Evolutionary conservation across 1,140 invertebrate genomes (phyloP).

Genomic region (Artemia franciscana): DNA sequence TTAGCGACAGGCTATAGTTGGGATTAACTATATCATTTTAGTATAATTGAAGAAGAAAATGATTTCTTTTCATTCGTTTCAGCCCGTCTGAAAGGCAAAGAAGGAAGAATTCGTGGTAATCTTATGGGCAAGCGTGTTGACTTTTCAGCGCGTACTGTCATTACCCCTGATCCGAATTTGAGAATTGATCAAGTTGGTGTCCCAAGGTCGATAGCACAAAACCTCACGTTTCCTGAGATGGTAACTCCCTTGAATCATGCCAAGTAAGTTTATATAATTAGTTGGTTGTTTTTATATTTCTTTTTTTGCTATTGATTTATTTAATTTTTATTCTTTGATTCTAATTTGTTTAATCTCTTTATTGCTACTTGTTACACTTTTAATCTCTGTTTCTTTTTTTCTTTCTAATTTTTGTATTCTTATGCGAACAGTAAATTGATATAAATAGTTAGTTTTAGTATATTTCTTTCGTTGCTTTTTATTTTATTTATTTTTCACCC

Average conservation of each 20-base stretch:
- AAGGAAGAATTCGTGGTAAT: constrained; percentile 94
- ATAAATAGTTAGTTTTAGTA: no score
- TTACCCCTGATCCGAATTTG: constrained; percentile 96
- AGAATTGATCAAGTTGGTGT: constrained; percentile 97
- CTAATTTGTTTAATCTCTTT: not conserved
- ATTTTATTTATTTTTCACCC: no score
- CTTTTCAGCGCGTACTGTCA: constrained; percentile 96
- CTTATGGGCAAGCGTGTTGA: constrained; percentile 99
- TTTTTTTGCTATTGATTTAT: constrained; percentile 5
- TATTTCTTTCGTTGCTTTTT: no score
- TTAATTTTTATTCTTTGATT: constrained; percentile 3
- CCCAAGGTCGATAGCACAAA: constrained; percentile 91
- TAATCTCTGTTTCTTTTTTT: no score
- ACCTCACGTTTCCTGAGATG: constrained; percentile 96
- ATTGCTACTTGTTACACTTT: no score
- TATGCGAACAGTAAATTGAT: no score
- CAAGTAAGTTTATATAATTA: constrained; percentile 25
- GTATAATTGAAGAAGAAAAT: no score
- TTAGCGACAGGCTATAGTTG: no score
- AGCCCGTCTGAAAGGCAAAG: constrained; percentile 68
- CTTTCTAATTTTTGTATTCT: no score
- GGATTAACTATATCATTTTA: no score
- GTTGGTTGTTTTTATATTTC: not conserved
- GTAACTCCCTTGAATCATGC: constrained; percentile 99
- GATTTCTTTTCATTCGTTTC: not conserved